Conservation (phyloP, 2,888 invertebrate genomes). For the Ctenicera cuprea region DNA sequence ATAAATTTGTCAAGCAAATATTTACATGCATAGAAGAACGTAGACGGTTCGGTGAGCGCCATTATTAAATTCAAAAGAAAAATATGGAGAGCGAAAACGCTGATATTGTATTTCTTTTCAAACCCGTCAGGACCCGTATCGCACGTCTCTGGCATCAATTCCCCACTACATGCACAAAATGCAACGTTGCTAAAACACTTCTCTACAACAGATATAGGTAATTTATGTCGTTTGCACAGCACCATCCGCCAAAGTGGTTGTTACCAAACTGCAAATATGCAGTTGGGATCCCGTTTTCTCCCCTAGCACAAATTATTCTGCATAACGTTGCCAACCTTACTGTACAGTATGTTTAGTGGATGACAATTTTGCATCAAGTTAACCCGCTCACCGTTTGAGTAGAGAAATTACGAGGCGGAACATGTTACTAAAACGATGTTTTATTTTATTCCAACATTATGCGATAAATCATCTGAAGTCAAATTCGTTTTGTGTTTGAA, state of each 20-base stretch:
- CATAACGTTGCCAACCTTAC: neutral
- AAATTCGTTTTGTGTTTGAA: too few relatives aligned
- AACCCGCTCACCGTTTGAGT: too few relatives aligned
- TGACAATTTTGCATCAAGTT: neutral
- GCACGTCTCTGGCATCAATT: slow-evolving; percentile 41
- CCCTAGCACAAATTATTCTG: neutral
- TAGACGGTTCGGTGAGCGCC: slow-evolving; percentile 16
- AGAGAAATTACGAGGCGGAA: too few relatives aligned
- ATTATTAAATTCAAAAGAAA: slow-evolving; percentile 40
- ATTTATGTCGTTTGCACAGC: slow-evolving; percentile 46
- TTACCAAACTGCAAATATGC: slow-evolving; percentile 40
- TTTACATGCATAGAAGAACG: neutral
- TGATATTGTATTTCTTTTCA: slow-evolving; percentile 30
- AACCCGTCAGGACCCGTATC: slow-evolving; percentile 39
- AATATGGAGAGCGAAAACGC: slow-evolving; percentile 32
- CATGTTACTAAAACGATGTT: too few relatives aligned
- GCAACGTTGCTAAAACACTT: slow-evolving; percentile 47
- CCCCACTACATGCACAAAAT: slow-evolving; percentile 39
- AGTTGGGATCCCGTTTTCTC: slow-evolving; percentile 21
- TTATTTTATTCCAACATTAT: too few relatives aligned
- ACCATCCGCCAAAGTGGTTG: slow-evolving; percentile 31
- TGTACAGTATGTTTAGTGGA: neutral
- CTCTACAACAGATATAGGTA: slow-evolving; percentile 43
- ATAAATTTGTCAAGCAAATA: slow-evolving; percentile 25
- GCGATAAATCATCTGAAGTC: too few relatives aligned